A percentile compares a stretch with the other conserved stretches of the same genome.
phyloP scores from a whole-genome alignment of 2,797 vertebrate genomes.

The Loris lydekkerianus region DNA sequence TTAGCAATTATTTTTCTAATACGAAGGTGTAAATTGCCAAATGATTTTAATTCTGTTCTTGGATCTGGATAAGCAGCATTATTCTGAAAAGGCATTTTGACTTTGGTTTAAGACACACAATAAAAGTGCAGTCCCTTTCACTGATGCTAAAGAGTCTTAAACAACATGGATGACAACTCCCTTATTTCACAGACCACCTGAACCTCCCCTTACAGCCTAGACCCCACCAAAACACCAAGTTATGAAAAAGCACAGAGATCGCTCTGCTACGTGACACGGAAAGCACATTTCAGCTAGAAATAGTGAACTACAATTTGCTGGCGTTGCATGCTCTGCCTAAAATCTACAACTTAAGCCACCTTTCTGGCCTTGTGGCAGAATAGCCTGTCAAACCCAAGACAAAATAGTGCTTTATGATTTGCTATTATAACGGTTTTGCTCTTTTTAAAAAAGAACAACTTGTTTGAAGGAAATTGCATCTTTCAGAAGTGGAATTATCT shows the following conservation, averaged over 20 bases:
- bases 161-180: neutral
- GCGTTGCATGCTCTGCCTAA: neutral
- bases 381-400: neutral
- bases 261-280: neutral
- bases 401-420: neutral
- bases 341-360: neutral
- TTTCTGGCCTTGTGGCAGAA: neutral
- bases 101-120: neutral
- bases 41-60: slow-evolving; percentile 21
- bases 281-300: neutral
- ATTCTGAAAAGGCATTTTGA: neutral
- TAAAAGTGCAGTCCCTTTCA: neutral
- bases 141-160: rapidly evolving
- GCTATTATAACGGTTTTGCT: neutral
- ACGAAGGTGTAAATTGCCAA: neutral
- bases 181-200: neutral
- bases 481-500: slow-evolving; percentile 28
- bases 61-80: neutral
- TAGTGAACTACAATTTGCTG: neutral
- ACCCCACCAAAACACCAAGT: neutral
- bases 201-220: neutral
- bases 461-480: neutral
- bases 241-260: neutral
- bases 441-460: neutral
- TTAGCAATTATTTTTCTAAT: neutral